phyloP scores from a whole-genome alignment of 2,113 vertebrate genomes.

The Arizona elegans region DNA sequence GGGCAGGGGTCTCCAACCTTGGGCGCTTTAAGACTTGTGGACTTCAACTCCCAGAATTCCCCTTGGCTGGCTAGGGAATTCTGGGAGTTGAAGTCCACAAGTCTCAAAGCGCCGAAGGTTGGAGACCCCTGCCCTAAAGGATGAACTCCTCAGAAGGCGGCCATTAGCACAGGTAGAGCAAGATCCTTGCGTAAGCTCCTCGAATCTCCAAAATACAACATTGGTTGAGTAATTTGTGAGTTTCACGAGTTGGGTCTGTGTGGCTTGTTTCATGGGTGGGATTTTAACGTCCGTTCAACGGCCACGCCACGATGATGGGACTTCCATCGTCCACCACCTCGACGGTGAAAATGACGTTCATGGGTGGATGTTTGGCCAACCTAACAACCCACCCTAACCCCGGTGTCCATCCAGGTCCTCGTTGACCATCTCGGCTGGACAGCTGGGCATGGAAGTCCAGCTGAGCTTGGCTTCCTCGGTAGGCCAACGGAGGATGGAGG shows the following conservation, averaged over 20 bases:
- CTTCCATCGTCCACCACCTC: background rate
- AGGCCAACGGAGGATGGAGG: background rate
- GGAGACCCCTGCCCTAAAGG: background rate
- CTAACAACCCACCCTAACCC: background rate
- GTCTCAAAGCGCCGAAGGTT: background rate
- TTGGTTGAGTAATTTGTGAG: background rate
- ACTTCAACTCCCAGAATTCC: too few relatives aligned
- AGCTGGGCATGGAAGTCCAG: background rate
- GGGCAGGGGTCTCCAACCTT: too few relatives aligned
- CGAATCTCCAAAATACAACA: background rate
- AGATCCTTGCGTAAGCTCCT: background rate
- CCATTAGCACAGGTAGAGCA: background rate
- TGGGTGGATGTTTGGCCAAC: background rate
- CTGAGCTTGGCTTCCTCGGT: background rate
- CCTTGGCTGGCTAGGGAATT: background rate
- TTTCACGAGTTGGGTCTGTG: background rate
- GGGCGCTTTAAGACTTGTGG: too few relatives aligned
- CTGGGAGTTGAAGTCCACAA: background rate
- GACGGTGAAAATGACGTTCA: too few relatives aligned
- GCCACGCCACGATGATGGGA: background rate
- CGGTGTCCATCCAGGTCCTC: background rate
- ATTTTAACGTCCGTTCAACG: background rate
- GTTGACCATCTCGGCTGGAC: background rate
- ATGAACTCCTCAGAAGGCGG: background rate
- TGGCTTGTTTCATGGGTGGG: background rate